Base-by-base conservation (phyloP, 2,888 invertebrate genomes). In the Sabatieria punctata region DNA sequence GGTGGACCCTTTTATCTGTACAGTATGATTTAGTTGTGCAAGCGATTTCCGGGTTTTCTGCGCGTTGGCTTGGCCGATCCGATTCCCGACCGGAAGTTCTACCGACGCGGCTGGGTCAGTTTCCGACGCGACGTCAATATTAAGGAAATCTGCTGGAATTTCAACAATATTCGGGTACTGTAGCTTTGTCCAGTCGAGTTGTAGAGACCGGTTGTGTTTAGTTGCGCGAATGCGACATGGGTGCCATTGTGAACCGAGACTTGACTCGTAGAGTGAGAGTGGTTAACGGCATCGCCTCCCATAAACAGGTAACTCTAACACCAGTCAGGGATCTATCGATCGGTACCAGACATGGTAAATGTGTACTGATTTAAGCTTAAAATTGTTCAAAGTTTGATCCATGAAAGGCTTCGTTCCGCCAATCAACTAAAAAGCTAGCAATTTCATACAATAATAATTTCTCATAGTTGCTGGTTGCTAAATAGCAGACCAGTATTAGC, bases 131-230 rank as follows among this genome's bases (percentile, higher is more conserved):
- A 86, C 61, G 91, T 95, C 40, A 93, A 95, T 69, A 95, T 97
- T 55, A 95, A 95, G 66, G 95, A 97, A 65, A 95, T 97, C 55
- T 97, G 95, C 69, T 97, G 93, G 93, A 88, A 85, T 65, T 75
- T 99, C 37, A 95, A 93, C 66, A 91, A 86, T 57, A 85, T 89
- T 51, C 75, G 93, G 60, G 78, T 82, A 67, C 68, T 70, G 61
- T 23, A 24, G 26, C 40, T 30, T 21, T 30, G 30, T 15, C 8
- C 8, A 30, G 30, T 8, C 15, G 8, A 30, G n/a, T 43, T 43
- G 44, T 41, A 38, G 30, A 30, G 30, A 11, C 41, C 8, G 23
- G 27, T 4, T 51, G 15, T 38, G 13, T 55, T 26, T 51, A 84
- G 84, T 71, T 82, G 52, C 78, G 80, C 52, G 89, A 89, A 60